Percentiles rank a stretch among this genome's conserved stretches.
These are phyloP conservation scores for Panagrolaimus sp. DNA, from an alignment of 1,140 invertebrate species.

Conservation along the genomic window DNA sequence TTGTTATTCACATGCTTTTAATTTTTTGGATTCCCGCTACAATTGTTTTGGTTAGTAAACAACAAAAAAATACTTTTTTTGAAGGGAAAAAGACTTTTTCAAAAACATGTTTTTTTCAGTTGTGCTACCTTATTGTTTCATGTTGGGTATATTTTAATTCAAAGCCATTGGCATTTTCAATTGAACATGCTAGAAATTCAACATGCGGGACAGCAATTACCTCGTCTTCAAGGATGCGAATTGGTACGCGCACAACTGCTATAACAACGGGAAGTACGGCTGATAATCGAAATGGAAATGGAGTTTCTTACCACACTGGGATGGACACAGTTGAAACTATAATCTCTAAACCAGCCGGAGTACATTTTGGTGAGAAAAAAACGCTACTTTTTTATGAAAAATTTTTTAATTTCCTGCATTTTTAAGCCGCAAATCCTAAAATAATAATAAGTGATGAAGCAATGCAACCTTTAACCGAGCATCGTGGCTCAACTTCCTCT, in stretches of 20 bases:
- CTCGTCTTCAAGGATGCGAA: constrained; percentile 13
- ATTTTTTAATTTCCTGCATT: background rate
- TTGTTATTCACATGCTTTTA: constrained; percentile 50
- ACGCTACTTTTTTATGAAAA: background rate
- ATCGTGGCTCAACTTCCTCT: background rate
- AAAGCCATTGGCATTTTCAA: constrained; percentile 38
- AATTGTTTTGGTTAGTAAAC: constrained; percentile 44
- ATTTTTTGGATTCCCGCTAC: constrained; percentile 55
- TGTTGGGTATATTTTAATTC: constrained; percentile 56
- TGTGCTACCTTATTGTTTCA: constrained; percentile 55
- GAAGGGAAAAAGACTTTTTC: background rate
- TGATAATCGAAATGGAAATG: constrained; percentile 18
- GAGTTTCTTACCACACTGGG: constrained; percentile 46
- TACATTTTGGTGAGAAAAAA: constrained; percentile 31
- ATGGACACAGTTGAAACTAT: constrained; percentile 47
- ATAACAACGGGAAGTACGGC: background rate
- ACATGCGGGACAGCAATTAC: constrained; percentile 23
- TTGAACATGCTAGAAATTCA: constrained; percentile 14
- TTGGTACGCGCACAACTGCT: constrained; percentile 9
- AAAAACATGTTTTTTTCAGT: constrained; percentile 35
- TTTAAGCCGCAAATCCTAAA: constrained; percentile 37
- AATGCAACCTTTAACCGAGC: constrained; percentile 27
- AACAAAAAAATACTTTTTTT: background rate
- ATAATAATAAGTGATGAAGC: constrained; percentile 49
- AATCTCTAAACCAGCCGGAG: constrained; percentile 21